Conservation (phyloP, 2,797 vertebrate genomes). For the Neostethus bicornis region DNA sequence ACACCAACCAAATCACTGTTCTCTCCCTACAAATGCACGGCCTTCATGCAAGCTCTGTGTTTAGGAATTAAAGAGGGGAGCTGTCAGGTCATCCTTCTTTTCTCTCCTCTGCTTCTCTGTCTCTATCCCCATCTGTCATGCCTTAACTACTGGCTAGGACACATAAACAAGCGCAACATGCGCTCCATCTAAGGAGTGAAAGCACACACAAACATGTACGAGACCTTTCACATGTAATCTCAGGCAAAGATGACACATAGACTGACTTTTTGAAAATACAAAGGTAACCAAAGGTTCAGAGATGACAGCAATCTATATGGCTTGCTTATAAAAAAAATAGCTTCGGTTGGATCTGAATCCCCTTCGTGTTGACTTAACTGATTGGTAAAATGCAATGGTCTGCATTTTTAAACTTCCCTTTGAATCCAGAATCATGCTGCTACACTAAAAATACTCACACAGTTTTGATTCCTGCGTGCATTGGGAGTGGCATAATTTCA, state of each 20-base stretch:
- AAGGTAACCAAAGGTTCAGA: not conserved
- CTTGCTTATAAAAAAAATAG: slow-evolving; percentile 1
- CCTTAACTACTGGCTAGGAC: slow-evolving; percentile 58
- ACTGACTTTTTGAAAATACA: slow-evolving; percentile 7
- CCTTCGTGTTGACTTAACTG: not conserved
- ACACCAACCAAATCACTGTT: slow-evolving; percentile 18
- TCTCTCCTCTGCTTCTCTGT: slow-evolving; percentile 50
- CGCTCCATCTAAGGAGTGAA: slow-evolving; percentile 12
- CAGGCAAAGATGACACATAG: slow-evolving; percentile 18
- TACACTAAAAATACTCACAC: not conserved
- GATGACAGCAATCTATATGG: not conserved
- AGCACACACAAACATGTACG: slow-evolving; percentile 4
- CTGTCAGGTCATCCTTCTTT: slow-evolving; percentile 70
- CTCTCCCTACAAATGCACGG: slow-evolving; percentile 14
- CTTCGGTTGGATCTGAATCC: slow-evolving; percentile 12
- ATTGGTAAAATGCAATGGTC: slow-evolving; percentile 30
- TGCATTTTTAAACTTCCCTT: not conserved
- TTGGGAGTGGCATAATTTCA: not conserved
- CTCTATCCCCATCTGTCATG: slow-evolving; percentile 61
- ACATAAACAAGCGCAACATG: slow-evolving; percentile 59
- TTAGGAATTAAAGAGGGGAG: slow-evolving; percentile 66
- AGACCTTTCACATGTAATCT: slow-evolving; percentile 22
- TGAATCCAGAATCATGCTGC: not conserved
- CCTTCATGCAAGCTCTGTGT: slow-evolving; percentile 52
- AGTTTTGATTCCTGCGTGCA: not conserved